These are phyloP conservation scores for Colossoma macropomum DNA, from an alignment of 2,113 vertebrate genomes.

Conservation along the genomic window DNA sequence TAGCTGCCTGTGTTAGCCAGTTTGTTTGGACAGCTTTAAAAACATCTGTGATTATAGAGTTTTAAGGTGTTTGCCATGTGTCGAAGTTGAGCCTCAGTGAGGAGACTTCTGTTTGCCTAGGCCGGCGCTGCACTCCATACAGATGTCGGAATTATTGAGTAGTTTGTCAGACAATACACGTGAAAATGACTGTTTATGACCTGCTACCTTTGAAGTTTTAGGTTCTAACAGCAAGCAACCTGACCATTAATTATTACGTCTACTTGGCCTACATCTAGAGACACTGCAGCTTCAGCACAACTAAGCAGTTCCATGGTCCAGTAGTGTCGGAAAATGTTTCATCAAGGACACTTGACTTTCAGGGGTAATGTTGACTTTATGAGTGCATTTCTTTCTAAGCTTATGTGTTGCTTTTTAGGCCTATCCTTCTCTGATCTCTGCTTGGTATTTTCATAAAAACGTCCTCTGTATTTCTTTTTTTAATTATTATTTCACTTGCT, in stretches of 20 bases:
- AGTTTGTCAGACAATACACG: conserved; percentile 1
- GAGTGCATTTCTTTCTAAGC: no score
- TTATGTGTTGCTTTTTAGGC: no score
- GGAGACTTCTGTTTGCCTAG: conserved; percentile 1
- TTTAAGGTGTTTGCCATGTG: conserved; percentile 10
- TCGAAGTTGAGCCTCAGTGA: conserved; percentile 3
- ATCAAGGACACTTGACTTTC: no score
- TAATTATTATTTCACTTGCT: no score
- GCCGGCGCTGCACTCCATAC: background rate
- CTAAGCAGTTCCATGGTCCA: background rate
- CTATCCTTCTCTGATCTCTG: no score
- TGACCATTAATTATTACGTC: conserved; percentile 14
- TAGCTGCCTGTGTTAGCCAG: conserved; percentile 38
- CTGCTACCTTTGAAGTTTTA: conserved; percentile 19
- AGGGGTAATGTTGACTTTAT: no score
- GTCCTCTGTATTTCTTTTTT: no score
- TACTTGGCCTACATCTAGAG: background rate
- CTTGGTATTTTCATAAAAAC: no score
- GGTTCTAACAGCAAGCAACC: conserved; percentile 12
- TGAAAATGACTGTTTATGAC: conserved; percentile 7
- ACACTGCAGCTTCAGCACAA: background rate
- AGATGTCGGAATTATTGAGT: conserved; percentile 28
- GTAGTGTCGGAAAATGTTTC: background rate
- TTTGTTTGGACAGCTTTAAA: conserved; percentile 47
- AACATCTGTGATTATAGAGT: conserved; percentile 42